Evolutionary conservation across 2,113 vertebrate genomes (phyloP).

Genomic region (Phyllostomus hastatus): DNA sequence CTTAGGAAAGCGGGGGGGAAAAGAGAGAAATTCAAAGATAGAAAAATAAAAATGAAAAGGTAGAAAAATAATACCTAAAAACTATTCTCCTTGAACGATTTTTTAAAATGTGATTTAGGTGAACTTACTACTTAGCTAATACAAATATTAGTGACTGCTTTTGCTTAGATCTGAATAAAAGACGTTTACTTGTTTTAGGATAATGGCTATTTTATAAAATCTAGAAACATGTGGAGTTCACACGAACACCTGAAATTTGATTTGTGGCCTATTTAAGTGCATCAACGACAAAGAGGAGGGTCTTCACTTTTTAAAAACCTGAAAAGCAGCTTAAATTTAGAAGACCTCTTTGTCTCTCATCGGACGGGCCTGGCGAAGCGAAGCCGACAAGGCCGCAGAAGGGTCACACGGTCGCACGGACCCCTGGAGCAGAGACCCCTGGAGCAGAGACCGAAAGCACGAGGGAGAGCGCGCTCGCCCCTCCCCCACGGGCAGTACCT

Average conservation of each 20-base stretch:
- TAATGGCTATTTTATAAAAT: neutral
- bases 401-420: too few species aligned
- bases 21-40: conserved; percentile 46
- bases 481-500: too few species aligned
- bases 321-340: too few species aligned
- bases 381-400: neutral
- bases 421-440: too few species aligned
- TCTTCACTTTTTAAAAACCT: neutral
- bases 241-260: conserved; percentile 6
- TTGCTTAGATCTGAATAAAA: neutral
- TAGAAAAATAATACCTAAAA: conserved; percentile 26
- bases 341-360: too few species aligned
- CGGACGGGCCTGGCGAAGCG: neutral
- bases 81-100: conserved; percentile 19
- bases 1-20: conserved; percentile 46
- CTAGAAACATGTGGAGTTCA: neutral
- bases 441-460: too few species aligned
- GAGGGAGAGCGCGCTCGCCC: neutral
- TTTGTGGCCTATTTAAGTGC: conserved; percentile 1
- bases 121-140: neutral
- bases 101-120: neutral
- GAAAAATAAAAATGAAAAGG: conserved; percentile 54
- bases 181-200: neutral
- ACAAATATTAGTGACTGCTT: neutral
- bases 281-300: neutral